Base-by-base conservation (phyloP, 2,888 invertebrate genomes). In the Pyralis farinalis region DNA sequence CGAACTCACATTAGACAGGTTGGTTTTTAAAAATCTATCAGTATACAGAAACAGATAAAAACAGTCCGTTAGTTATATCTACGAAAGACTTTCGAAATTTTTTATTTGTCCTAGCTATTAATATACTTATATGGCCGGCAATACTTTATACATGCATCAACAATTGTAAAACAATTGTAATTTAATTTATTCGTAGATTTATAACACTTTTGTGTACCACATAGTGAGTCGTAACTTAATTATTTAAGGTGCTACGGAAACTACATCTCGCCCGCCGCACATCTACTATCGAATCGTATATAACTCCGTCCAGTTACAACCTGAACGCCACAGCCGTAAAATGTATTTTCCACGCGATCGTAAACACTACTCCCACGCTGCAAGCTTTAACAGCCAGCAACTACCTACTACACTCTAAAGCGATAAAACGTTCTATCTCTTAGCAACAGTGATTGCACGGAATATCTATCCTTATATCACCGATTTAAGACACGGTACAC, bases 331-430 rank as follows among this genome's bases (percentile, higher is more conserved):
- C 81, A 77, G 58, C 58, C 55, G 57, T 82, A 77, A 81, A 83
- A 48, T 58, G 60, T 62, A 55, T 67, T 65, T 55, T 68, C 69
- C 69, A 73, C 67, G 72, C 72, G 74, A 74, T 79, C 82, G 74
- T 84, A 79, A 83, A 82, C 66, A 66, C 63, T 62, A 58, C 53
- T 52, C 41, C 55, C 48, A 49, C 60, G 52, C 55, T 56, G 55
- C 53, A 49, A 49, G 50, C 51, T 42, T 33, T 33, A 11, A 33
- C 27, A 33, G 27, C 16, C 47, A 16, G 16, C 16, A 16, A 16
- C 32, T 29, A 28, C 20, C 41, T 40, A 27, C 40, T 48, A 34
- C 39, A 27, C 33, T 33, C 27, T 12, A 7, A 27, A 12, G 8
- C 25, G 12, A 31, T 32, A 25, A 25, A 38, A 29, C 16, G 20